Evolutionary conservation across 2,888 invertebrate species (phyloP).

Genomic region (Perizoma flavofasciatum): DNA sequence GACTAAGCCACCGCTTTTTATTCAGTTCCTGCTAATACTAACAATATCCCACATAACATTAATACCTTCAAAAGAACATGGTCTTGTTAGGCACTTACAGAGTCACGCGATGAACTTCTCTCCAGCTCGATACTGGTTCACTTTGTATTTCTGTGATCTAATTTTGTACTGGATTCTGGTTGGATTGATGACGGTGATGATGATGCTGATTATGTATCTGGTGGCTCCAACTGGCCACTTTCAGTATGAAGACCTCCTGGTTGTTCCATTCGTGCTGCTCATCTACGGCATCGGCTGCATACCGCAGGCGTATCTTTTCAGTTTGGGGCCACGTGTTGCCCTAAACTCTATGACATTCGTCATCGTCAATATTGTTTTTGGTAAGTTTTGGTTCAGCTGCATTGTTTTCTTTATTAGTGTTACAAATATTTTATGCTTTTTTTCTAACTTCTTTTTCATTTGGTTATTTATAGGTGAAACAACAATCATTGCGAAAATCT

Average conservation of each 20-base stretch:
- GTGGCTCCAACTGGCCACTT: slow-evolving; percentile 48
- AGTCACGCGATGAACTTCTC: slow-evolving; percentile 65
- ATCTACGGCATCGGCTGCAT: slow-evolving; percentile 66
- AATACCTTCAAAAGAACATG: slow-evolving; percentile 67
- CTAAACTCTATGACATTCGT: slow-evolving; percentile 67
- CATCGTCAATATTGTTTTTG: slow-evolving; percentile 66
- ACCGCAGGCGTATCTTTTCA: slow-evolving; percentile 75
- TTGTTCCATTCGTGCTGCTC: slow-evolving; percentile 58
- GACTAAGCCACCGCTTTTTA: slow-evolving; percentile 55
- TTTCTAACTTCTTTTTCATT: background rate
- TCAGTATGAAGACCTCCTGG: slow-evolving; percentile 58
- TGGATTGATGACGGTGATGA: slow-evolving; percentile 50
- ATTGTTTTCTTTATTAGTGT: background rate
- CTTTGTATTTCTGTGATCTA: slow-evolving; percentile 63
- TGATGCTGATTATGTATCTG: slow-evolving; percentile 50
- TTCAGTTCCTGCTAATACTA: slow-evolving; percentile 66
- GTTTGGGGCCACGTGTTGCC: slow-evolving; percentile 59
- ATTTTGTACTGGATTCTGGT: slow-evolving; percentile 61
- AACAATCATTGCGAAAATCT: slow-evolving; percentile 62
- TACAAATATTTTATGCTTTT: too few species aligned
- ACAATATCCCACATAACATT: slow-evolving; percentile 67
- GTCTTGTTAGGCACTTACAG: slow-evolving; percentile 68
- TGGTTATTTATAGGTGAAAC: slow-evolving; percentile 59
- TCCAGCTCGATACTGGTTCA: slow-evolving; percentile 65
- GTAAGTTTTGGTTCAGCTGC: slow-evolving; percentile 45